These are phyloP conservation scores for Tromatobia lineatoria DNA, from an alignment of 2,888 invertebrate genomes.

Conservation along the genomic window DNA sequence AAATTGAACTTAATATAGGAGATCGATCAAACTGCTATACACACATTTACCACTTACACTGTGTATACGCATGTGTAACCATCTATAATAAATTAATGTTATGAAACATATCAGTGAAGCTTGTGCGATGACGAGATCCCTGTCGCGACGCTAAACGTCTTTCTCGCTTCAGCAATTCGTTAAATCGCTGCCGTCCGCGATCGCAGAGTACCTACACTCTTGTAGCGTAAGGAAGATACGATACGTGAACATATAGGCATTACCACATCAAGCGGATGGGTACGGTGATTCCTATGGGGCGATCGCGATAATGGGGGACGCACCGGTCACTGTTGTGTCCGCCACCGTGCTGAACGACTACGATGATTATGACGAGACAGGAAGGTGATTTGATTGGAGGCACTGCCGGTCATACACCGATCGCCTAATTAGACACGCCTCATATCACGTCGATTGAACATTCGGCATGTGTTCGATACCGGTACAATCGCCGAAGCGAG, in stretches of 20 bases:
- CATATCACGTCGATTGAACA: conserved; percentile 81
- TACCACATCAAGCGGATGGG: conserved; percentile 64
- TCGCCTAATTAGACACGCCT: conserved; percentile 84
- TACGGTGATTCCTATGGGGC: conserved; percentile 62
- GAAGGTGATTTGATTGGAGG: conserved; percentile 81
- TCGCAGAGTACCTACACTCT: conserved; percentile 25
- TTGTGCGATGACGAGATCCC: conserved; percentile 51
- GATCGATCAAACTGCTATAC: conserved; percentile 31
- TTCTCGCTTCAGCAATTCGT: conserved; percentile 68
- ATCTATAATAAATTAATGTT: conserved; percentile 11
- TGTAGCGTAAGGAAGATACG: conserved; percentile 36
- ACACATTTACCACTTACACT: background rate
- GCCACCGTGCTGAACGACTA: conserved; percentile 62
- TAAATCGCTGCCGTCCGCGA: conserved; percentile 66
- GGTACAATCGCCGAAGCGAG: conserved; percentile 22
- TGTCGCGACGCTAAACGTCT: conserved; percentile 60
- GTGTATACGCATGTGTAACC: too few relatives aligned
- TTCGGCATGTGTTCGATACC: conserved; percentile 51
- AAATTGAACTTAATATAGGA: conserved; percentile 4
- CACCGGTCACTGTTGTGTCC: conserved; percentile 51
- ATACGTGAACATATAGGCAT: background rate
- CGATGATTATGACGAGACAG: conserved; percentile 72
- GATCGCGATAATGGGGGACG: conserved; percentile 77
- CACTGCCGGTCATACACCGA: conserved; percentile 73
- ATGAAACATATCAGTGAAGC: conserved; percentile 37